Base-by-base conservation (phyloP, 2,888 invertebrate genomes). In the Ophioninae sp. region DNA sequence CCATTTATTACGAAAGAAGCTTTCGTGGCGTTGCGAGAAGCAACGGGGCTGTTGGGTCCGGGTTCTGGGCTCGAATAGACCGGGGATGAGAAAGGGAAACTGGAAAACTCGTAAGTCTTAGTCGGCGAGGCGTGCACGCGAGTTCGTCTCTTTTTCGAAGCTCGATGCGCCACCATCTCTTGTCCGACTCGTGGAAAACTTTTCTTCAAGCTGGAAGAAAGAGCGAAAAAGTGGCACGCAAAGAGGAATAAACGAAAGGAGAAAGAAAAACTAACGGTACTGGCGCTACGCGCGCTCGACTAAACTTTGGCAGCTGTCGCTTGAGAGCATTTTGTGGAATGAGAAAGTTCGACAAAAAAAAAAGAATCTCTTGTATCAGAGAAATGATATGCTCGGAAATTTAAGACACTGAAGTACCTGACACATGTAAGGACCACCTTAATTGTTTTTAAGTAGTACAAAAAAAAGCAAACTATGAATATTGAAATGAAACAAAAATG, bases 281-380 rank as follows among this genome's bases (percentile, higher is more conserved):
- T 10, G 51, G 65, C 30, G 30, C 69, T 69, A 37, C 68, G 63
- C 64, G 44, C 59, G 68, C 73, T 79, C 79, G 82, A 82, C 82
- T 79, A 82, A 30, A 84, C 84, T 84, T 84, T 77, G 69, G 82
- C 82, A 84, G 82, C 84, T 84, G 84, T 82, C 84, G 72, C 79
- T 79, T 65, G 82, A 69, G 41, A 76, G 73, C 64, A 61, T 64
- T 78, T 82, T 82, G 74, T 73, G 73, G 67, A 76, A 82, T 76
- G 30, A 58, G 77, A 22, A 82, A 79, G 79, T 79, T 76, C 58
- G 59, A 13, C 10, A 22, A 51, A 23, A 71, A 51, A 30, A 30
- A 30, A 30, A 30, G 30, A 30, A 30, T 20, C 58, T 80, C 58
- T 30, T n/a, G 72, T 13, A 75, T 79, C 67, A 79, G 68, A 79